Base-by-base conservation (phyloP, 1,140 invertebrate species). In the Parasteatoda tepidariorum region DNA sequence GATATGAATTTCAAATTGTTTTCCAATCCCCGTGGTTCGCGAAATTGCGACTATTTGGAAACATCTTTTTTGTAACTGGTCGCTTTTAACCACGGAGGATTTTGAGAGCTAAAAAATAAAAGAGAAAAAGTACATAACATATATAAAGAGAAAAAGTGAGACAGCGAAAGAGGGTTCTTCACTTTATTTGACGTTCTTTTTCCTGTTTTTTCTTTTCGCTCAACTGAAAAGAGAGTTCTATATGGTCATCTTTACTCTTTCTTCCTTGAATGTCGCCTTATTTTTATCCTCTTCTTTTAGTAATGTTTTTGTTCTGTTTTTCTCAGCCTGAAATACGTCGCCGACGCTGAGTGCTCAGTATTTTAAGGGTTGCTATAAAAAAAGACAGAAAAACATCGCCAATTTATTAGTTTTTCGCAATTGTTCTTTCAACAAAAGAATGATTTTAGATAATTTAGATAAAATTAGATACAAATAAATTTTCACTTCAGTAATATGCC, bases 1-100 rank as follows among this genome's bases (percentile, higher is more conserved):
- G 83, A 84, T 84, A 84, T 84, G 83, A 84, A 84, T 79, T 84
- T 84, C 83, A 84, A 84, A 84, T 84, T 84, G 83, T 84, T 84
- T 84, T 84, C 83, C 83, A 84, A 84, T 84, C 71, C 83, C 83
- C 68, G 55, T 84, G 83, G 73, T 79, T 79, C 74, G 73, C 83
- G 70, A 84, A 84, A 84, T 84, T 84, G 83, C 83, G 31, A 71
- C 83, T 75, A 84, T 84, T 84, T 84, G 67, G 62, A 75, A 79
- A 74, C 78, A 78, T 74, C 78, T 84, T 84, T 74, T 84, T 84
- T 75, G 64, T 67, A 84, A 84, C 82, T 59, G 73, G 48, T 48
- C 82, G 64, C 73, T 84, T 83, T 84, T 84, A 84, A 59, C 82
- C 38, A 70, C 55, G 54, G 66, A 82, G 18, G 9, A 0, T 48